Evolutionary conservation across 2,888 invertebrate species (phyloP).

Genomic region (Sarcophaga carnaria): DNA sequence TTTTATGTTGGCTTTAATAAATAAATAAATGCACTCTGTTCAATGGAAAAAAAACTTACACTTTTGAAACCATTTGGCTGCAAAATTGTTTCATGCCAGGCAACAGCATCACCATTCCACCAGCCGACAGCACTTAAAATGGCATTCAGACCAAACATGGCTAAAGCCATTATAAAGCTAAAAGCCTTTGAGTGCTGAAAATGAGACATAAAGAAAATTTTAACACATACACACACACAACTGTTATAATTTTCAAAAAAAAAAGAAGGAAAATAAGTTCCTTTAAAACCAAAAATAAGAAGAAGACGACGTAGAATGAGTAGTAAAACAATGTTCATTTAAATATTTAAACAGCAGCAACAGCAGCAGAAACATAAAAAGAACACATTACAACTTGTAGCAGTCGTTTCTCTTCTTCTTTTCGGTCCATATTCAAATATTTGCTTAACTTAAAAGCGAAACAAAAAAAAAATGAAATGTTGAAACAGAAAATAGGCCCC

Average conservation of each 20-base stretch:
- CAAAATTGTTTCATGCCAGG: constrained; percentile 79
- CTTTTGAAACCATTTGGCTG: constrained; percentile 80
- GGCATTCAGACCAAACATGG: constrained; percentile 80
- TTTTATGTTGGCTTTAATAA: not conserved
- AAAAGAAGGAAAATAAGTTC: constrained; percentile 6
- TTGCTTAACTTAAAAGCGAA: constrained; percentile 4
- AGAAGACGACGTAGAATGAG: not conserved
- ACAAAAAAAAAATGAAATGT: not conserved
- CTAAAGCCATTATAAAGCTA: constrained; percentile 80
- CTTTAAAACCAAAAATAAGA: not conserved
- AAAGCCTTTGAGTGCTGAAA: constrained; percentile 80
- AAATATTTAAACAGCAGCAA: constrained; percentile 39
- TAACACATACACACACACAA: not conserved
- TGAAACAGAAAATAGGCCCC: not conserved
- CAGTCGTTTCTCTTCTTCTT: not conserved
- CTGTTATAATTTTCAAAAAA: not conserved
- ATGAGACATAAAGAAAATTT: not conserved
- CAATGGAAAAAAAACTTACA: constrained; percentile 72
- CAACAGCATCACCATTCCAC: constrained; percentile 78
- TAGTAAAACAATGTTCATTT: constrained; percentile 16
- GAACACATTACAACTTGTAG: not conserved
- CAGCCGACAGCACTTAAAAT: constrained; percentile 79
- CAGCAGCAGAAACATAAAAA: constrained; percentile 18
- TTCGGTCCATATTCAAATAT: constrained; percentile 21
- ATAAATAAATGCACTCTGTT: not conserved